These are phyloP conservation scores for Pandion haliaetus DNA, from an alignment of 2,113 vertebrate species.

Conservation along the genomic window DNA sequence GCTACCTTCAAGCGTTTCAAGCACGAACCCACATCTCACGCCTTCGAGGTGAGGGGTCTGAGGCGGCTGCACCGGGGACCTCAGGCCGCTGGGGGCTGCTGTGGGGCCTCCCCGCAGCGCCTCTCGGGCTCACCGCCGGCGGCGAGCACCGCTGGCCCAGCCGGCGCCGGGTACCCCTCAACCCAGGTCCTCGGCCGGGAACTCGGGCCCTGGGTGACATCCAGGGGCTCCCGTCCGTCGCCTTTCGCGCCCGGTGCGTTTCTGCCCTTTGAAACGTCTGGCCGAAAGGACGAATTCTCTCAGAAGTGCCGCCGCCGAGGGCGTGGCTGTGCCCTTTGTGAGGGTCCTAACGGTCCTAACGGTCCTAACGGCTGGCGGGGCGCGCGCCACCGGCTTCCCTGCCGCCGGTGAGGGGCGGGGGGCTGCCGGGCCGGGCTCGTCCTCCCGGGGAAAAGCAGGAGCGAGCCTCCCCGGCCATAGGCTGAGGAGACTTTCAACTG, in stretches of 20 bases:
- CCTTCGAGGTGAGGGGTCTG: no score
- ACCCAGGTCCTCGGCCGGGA: not conserved
- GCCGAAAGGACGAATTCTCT: not conserved
- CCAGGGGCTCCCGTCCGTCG: not conserved
- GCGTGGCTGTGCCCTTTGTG: not conserved
- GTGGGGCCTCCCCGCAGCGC: not conserved
- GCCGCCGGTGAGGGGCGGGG: no score
- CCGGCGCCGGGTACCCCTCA: not conserved
- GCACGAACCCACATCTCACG: accelerated
- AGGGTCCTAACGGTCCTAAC: not conserved
- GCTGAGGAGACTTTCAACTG: no score
- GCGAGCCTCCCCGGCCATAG: not conserved
- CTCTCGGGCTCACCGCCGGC: no score
- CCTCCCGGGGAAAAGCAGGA: not conserved
- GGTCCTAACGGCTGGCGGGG: not conserved
- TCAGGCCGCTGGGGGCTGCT: not conserved
- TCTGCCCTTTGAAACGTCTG: not conserved
- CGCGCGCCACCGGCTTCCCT: not conserved
- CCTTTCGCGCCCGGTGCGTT: not conserved
- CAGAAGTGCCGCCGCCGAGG: not conserved
- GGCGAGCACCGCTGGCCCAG: no score
- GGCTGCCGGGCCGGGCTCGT: not conserved
- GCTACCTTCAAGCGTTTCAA: accelerated
- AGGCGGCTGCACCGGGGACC: not conserved
- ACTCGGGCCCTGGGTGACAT: not conserved